Conservation (phyloP, 2,888 invertebrate genomes). For the Creontiades dilutus region DNA sequence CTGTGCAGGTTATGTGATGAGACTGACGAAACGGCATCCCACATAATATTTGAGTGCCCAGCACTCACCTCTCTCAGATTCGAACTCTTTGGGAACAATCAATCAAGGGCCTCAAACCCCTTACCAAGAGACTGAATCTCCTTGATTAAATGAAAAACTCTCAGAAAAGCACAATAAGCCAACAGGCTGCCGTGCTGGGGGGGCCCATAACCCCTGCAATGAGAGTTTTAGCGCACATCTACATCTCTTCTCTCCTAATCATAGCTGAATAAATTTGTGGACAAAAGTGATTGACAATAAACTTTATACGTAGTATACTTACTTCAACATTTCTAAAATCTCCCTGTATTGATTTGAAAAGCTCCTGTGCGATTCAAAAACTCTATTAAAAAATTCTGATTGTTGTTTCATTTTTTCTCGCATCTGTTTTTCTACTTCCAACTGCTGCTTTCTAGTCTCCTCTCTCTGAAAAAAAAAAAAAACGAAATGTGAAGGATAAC, state of each 20-base stretch:
- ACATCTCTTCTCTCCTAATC: no score
- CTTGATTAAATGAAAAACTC: no score
- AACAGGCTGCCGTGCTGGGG: no score
- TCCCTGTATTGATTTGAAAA: slow-evolving; percentile 65
- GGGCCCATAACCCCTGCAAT: no score
- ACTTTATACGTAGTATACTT: slow-evolving; percentile 47
- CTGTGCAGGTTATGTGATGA: no score
- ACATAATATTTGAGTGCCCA: no score
- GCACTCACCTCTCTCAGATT: no score
- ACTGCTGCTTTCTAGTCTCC: slow-evolving; percentile 71
- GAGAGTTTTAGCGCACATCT: background rate
- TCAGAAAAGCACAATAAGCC: no score
- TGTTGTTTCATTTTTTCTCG: slow-evolving; percentile 78
- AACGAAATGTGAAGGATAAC: background rate
- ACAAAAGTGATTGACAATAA: background rate
- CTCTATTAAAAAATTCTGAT: slow-evolving; percentile 71
- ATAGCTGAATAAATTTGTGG: background rate
- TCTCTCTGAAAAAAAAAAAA: slow-evolving; percentile 58
- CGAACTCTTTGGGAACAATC: no score
- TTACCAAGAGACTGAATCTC: no score
- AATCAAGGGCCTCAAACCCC: no score
- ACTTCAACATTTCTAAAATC: slow-evolving; percentile 74
- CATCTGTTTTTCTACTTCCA: slow-evolving; percentile 77
- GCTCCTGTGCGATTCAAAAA: slow-evolving; percentile 68
- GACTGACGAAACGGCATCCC: no score